These are phyloP conservation scores for Pseudomyrmex flavicornis DNA, from an alignment of 1,140 invertebrate genomes.

Conservation along the genomic window DNA sequence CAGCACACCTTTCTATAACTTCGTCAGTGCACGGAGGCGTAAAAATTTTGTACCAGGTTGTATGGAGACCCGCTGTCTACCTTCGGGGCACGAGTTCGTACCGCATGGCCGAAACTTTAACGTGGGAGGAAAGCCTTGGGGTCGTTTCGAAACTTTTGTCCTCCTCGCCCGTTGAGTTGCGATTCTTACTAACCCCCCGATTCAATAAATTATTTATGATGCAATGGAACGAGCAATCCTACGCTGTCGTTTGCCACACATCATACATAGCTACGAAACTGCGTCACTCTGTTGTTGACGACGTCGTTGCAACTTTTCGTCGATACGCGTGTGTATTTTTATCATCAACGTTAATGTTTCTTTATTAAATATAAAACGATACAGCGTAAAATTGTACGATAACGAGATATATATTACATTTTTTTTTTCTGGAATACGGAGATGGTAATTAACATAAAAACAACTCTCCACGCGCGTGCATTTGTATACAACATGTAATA, in stretches of 20 bases:
- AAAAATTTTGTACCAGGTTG: conserved; percentile 71
- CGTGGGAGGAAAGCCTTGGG: conserved; percentile 47
- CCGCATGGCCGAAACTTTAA: conserved; percentile 62
- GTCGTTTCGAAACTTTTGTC: conserved; percentile 69
- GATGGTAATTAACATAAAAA: conserved; percentile 12
- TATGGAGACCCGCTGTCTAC: conserved; percentile 56
- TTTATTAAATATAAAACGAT: no score
- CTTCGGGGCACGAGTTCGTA: conserved; percentile 52
- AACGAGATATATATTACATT: neutral
- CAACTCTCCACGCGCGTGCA: neutral
- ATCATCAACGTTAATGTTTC: neutral
- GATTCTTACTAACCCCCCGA: conserved; percentile 66
- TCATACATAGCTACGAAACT: conserved; percentile 41
- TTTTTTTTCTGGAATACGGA: neutral
- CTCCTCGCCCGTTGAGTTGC: conserved; percentile 54
- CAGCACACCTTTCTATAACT: conserved; percentile 48
- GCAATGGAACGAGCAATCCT: conserved; percentile 55
- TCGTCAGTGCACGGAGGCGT: conserved; percentile 47
- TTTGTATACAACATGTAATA: conserved; percentile 1
- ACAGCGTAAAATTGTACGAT: neutral
- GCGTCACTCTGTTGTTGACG: conserved; percentile 8
- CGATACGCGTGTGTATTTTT: neutral
- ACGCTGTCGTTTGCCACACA: conserved; percentile 28
- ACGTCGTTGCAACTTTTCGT: conserved; percentile 13
- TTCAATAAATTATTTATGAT: conserved; percentile 79